Conservation (phyloP, 1,140 invertebrate genomes). For the Leptinotarsa defecta region DNA sequence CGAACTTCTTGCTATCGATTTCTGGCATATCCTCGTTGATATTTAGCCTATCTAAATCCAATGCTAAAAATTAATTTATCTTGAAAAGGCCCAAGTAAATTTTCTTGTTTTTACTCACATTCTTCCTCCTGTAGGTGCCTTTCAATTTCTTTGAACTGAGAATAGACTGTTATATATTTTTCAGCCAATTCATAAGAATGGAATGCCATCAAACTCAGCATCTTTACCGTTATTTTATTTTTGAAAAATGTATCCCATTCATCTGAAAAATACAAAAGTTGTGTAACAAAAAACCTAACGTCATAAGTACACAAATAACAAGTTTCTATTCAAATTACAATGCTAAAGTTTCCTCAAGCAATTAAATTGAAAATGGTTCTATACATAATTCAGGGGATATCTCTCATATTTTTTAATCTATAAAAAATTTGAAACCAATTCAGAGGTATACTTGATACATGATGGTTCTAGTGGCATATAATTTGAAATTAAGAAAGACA, state of each 20-base stretch:
- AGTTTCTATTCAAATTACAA: no score
- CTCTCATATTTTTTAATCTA: no score
- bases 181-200: slow-evolving; percentile 40
- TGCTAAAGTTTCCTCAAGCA: no score
- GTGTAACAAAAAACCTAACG: background rate
- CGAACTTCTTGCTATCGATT: slow-evolving; percentile 20
- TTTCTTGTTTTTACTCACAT: background rate
- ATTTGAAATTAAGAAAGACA: no score
- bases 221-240: slow-evolving; percentile 33
- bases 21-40: slow-evolving; percentile 16
- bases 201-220: slow-evolving; percentile 40
- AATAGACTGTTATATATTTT: slow-evolving; percentile 41
- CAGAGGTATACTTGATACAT: no score
- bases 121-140: slow-evolving; percentile 25
- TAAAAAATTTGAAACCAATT: no score
- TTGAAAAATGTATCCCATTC: slow-evolving; percentile 34
- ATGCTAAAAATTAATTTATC: background rate
- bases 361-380: no score
- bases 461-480: no score
- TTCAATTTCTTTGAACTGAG: slow-evolving; percentile 41
- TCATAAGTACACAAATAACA: background rate
- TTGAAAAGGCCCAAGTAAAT: background rate
- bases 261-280: slow-evolving; percentile 21
- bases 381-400: no score
- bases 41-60: slow-evolving; percentile 7